A percentile compares a stretch with the other conserved stretches of the same genome.
Conservation (phyloP, 2,888 invertebrate species). For the Odontomyia ornata region DNA sequence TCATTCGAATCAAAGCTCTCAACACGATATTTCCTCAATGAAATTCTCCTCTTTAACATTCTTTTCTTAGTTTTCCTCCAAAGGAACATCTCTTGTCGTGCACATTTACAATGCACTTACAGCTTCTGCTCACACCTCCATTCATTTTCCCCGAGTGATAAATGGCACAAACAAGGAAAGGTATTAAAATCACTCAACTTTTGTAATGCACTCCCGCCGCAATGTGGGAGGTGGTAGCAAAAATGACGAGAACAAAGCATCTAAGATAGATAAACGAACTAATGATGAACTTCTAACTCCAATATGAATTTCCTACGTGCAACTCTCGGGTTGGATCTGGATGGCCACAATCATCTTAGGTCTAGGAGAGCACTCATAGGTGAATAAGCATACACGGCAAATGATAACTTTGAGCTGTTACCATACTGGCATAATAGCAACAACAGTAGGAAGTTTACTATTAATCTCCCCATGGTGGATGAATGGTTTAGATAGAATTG, state of each 20-base stretch:
- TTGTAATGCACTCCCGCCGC: slow-evolving; percentile 10
- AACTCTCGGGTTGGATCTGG: neutral
- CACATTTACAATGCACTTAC: neutral
- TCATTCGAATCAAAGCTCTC: no score
- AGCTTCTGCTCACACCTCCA: neutral
- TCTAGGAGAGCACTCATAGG: neutral
- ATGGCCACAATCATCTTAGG: neutral
- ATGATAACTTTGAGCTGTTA: neutral
- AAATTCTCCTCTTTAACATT: no score
- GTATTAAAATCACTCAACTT: slow-evolving; percentile 29
- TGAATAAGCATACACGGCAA: neutral
- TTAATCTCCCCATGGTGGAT: slow-evolving; percentile 24
- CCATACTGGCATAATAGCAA: neutral
- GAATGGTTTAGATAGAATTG: neutral
- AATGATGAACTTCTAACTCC: slow-evolving; percentile 29
- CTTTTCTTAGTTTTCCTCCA: no score
- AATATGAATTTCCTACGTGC: neutral
- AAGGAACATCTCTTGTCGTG: neutral
- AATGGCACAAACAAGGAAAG: slow-evolving; percentile 20
- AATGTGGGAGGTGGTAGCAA: neutral
- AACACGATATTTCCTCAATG: no score
- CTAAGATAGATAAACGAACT: slow-evolving; percentile 30
- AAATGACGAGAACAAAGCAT: slow-evolving; percentile 9
- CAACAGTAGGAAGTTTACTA: slow-evolving; percentile 16
- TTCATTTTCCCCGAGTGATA: slow-evolving; percentile 1